Conservation (phyloP, 1,140 invertebrate genomes). For the Nomia melanderi region DNA sequence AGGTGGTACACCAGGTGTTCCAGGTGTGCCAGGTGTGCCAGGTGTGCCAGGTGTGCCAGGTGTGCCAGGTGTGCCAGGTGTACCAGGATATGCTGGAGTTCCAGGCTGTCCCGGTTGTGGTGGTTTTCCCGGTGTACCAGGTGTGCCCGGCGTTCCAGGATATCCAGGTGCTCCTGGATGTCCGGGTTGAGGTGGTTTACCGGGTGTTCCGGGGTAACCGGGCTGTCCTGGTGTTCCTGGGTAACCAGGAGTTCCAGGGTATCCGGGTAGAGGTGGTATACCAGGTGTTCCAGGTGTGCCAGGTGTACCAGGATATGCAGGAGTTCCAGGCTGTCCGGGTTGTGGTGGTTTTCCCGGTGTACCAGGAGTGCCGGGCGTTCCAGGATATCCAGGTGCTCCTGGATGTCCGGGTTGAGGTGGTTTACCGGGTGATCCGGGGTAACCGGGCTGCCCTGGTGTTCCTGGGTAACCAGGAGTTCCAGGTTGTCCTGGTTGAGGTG, state of each 20-base stretch:
- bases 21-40: conserved; percentile 3
- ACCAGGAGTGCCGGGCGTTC: background rate
- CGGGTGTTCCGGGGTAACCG: conserved; percentile 58
- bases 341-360: background rate
- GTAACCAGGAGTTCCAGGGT: background rate
- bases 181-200: conserved; percentile 24
- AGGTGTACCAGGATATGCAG: background rate
- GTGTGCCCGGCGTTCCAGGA: background rate
- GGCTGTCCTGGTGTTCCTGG: conserved; percentile 39
- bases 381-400: background rate
- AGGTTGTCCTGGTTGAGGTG: conserved; percentile 60
- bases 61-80: background rate
- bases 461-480: conserved; percentile 30
- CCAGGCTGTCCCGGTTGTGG: background rate
- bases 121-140: background rate
- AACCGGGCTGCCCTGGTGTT: conserved; percentile 54
- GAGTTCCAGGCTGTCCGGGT: background rate
- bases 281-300: conserved; percentile 1
- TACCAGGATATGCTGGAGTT: background rate
- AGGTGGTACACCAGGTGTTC: conserved; percentile 9
- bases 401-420: conserved; percentile 78
- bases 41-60: background rate
- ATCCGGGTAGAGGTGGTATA: conserved; percentile 38
- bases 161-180: conserved; percentile 77
- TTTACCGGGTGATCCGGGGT: conserved; percentile 37